phyloP scores from a whole-genome alignment of 2,797 vertebrate genomes.

The Chaenodraco wilsoni region DNA sequence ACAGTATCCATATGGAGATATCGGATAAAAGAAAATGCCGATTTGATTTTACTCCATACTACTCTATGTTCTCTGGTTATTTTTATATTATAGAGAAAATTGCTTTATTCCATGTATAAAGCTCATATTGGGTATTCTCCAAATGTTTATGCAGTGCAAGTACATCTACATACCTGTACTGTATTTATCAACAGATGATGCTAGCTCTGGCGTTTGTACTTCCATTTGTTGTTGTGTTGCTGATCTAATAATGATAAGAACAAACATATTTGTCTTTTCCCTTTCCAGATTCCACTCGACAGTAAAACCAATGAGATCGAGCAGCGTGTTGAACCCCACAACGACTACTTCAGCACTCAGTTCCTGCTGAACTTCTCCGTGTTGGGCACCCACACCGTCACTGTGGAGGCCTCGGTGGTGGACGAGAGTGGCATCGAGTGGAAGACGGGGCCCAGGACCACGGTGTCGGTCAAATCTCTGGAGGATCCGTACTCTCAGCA shows the following conservation, averaged over 20 bases:
- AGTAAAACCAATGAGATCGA: conserved; percentile 94
- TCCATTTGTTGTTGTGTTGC: not conserved
- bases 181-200: not conserved
- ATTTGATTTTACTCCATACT: no score
- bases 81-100: no score
- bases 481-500: conserved; percentile 98
- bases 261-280: not conserved
- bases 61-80: no score
- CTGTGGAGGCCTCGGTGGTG: conserved; percentile 95
- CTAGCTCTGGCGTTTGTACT: not conserved
- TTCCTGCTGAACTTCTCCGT: conserved; percentile 94
- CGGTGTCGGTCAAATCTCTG: conserved; percentile 93
- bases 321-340: conserved; percentile 96
- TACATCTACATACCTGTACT: not conserved
- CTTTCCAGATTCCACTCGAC: conserved; percentile 88
- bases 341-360: conserved; percentile 99
- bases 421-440: conserved; percentile 93
- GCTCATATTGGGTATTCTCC: not conserved
- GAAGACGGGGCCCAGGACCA: conserved; percentile 95
- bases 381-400: conserved; percentile 92
- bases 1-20: no score
- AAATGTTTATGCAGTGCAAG: no score
- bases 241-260: not conserved
- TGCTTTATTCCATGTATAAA: not conserved
- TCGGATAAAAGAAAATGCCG: no score